These are phyloP conservation scores for Odontesthes bonariensis DNA, from an alignment of 2,113 vertebrate genomes.

Conservation along the genomic window DNA sequence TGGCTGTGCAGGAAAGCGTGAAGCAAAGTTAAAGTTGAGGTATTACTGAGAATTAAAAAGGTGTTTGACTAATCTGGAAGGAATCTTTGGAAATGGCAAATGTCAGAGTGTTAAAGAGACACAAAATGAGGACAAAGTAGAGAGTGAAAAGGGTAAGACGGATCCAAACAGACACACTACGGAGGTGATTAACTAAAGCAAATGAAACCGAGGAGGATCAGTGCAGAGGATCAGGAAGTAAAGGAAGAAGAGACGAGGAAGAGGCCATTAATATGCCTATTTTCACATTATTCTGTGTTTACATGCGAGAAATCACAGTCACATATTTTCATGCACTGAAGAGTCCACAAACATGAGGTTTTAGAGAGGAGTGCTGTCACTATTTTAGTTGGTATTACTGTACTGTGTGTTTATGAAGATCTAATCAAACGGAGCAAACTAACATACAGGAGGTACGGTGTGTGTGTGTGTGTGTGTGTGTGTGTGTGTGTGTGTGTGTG, in stretches of 20 bases:
- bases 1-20: background rate
- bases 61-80: background rate
- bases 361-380: too few relatives aligned
- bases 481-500: too few relatives aligned
- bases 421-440: background rate
- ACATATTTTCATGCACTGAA: background rate
- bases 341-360: too few relatives aligned
- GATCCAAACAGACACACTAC: background rate
- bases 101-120: conserved; percentile 35
- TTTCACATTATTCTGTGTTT: background rate
- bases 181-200: conserved; percentile 5
- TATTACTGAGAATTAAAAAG: background rate
- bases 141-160: background rate
- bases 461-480: too few relatives aligned
- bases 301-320: background rate
- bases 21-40: conserved; percentile 9
- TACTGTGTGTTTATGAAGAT: too few relatives aligned
- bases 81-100: conserved; percentile 9
- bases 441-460: too few relatives aligned
- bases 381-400: too few relatives aligned
- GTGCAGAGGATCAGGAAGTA: background rate
- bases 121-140: conserved; percentile 19
- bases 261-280: background rate
- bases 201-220: background rate
- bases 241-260: background rate